A percentile compares a stretch with the other conserved stretches of the same genome.
phyloP scores from a whole-genome alignment of 2,797 vertebrate species.

The Holocentrus rufus region DNA sequence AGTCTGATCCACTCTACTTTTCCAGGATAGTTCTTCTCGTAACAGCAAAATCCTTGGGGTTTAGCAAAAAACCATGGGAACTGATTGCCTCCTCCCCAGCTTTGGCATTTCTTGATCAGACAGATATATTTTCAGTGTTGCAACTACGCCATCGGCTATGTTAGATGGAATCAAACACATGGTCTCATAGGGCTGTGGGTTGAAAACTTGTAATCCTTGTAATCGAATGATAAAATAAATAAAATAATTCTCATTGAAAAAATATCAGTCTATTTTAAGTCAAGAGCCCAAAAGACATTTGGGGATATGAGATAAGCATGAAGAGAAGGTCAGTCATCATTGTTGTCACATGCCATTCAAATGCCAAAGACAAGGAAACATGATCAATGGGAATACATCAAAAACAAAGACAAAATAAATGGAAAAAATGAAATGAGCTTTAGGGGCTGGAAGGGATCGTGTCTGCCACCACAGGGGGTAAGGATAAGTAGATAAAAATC shows the following conservation, averaged over 20 bases:
- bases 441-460: background rate
- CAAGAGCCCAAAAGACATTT: conserved; percentile 30
- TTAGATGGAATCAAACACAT: no score
- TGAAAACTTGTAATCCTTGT: background rate
- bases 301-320: conserved; percentile 38
- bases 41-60: background rate
- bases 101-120: background rate
- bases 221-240: no score
- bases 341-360: conserved; percentile 50
- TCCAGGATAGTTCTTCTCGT: background rate
- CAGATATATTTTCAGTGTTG: no score
- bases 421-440: conserved; percentile 12
- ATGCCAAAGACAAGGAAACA: conserved; percentile 21
- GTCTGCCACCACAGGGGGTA: conserved; percentile 41
- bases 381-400: conserved; percentile 36
- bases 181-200: background rate
- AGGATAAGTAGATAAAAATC: conserved; percentile 28
- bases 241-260: background rate
- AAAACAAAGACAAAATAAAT: conserved; percentile 39
- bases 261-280: conserved; percentile 1
- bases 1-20: background rate
- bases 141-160: no score
- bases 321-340: conserved; percentile 41
- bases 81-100: background rate
- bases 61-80: background rate